These are phyloP conservation scores for Callimorpha dominula DNA, from an alignment of 2,888 invertebrate species.

Conservation along the genomic window DNA sequence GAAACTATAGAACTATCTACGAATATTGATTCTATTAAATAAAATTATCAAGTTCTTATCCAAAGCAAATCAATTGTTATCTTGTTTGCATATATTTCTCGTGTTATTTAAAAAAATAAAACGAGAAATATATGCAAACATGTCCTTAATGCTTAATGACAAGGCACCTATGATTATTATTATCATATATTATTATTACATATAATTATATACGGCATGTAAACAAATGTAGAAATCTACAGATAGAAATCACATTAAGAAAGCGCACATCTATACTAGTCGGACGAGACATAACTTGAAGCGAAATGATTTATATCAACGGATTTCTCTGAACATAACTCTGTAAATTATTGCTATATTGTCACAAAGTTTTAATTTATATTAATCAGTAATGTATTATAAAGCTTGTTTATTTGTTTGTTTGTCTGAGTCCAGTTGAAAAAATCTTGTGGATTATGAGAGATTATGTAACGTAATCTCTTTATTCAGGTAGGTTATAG, in stretches of 20 bases:
- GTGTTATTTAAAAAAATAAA: neutral
- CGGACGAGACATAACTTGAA: constrained; percentile 30
- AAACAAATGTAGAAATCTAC: constrained; percentile 30
- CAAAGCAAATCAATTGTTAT: neutral
- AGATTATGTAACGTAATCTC: too few species aligned
- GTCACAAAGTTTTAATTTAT: constrained; percentile 3
- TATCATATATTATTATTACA: neutral
- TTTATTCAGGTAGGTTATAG: too few species aligned
- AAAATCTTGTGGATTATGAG: too few species aligned
- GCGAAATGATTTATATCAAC: constrained; percentile 38
- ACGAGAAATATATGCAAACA: neutral
- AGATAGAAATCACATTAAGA: constrained; percentile 30
- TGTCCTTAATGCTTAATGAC: neutral
- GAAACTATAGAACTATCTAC: too few species aligned
- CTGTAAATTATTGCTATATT: neutral
- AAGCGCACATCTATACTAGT: constrained; percentile 25
- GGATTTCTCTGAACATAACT: neutral
- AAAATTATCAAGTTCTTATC: neutral
- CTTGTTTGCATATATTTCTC: neutral
- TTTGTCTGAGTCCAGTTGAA: too few species aligned
- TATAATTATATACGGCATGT: neutral
- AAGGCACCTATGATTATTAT: too few species aligned
- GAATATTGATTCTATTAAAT: neutral
- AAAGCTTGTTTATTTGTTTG: too few species aligned
- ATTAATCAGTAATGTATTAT: neutral